Evolutionary conservation across 30 jellyfish, hydroid and myxozoan species (phyloP), one percentile per base, ranked within the genome.

Genomic region (Clytia hemisphaerica): DNA sequence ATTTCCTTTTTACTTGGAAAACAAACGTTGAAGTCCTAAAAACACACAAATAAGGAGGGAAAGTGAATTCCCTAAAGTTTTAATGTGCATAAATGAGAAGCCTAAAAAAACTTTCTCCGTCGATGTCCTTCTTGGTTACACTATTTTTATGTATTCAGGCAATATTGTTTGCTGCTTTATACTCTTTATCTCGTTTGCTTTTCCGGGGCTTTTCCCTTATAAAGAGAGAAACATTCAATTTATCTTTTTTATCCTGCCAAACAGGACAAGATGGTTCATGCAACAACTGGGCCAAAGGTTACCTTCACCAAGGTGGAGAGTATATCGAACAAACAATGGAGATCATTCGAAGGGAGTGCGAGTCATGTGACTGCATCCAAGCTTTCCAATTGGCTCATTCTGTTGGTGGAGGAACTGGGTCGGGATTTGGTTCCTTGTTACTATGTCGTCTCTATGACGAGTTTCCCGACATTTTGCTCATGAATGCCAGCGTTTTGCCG

Each of bases 351-450:
- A 81, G 73, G 44, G 99, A 92, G 66, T 94, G 85, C 16, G 99
- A 92, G 51, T 25, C 83, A 5, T 83, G 96, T 47, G 94, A 92
- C 75, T 82, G 99, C 38, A 50, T 92, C 45, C 99, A 92, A 71
- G 99, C 97, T 21, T 92, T 92, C 75, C 93, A 81, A 67, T 54
- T 92, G 57, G 61, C 78, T 40, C 99, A 92, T 29, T 92, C 99
- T 2, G 82, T 83, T 16, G 99, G 99, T 0, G 99, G 99, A 4
- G 99, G 99, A 2, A 92, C 99, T 0, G 99, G 99, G 27, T 92
- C 99, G 7, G 99, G 99, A 34, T 58, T 92, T 31, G 99, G 99
- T 50, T 71, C 94, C 45, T 64, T 77, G 58, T 61, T 75, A 28
- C 63, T 92, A 42, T 66, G 69, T 35, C 79, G 85, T 10, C 72